phyloP scores from a whole-genome alignment of 1,140 invertebrate genomes.

The Listronotus oregonensis region DNA sequence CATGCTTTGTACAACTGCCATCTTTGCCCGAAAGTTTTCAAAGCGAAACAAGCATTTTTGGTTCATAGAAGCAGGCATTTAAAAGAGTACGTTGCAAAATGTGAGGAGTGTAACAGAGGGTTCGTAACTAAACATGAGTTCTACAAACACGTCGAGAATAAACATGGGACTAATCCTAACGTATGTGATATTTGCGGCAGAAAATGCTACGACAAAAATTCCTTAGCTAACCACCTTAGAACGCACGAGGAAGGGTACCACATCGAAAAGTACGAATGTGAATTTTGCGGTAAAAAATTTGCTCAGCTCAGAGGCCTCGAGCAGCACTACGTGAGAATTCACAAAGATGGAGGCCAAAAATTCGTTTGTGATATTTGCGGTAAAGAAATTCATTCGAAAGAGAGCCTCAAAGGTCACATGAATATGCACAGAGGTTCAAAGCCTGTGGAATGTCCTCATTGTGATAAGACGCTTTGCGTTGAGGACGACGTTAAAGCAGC shows the following conservation, averaged over 20 bases:
- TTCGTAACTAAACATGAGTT: constrained; percentile 42
- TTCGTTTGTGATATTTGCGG: constrained; percentile 46
- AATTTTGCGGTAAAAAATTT: constrained; percentile 56
- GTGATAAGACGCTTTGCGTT: constrained; percentile 39
- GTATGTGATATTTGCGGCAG: constrained; percentile 45
- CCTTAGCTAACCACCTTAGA: constrained; percentile 40
- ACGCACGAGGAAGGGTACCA: constrained; percentile 41
- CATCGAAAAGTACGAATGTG: constrained; percentile 56
- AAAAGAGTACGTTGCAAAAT: constrained; percentile 54
- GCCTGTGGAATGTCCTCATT: constrained; percentile 45
- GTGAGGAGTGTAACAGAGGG: constrained; percentile 40
- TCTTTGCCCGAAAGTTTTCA: constrained; percentile 64
- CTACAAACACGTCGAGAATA: constrained; percentile 35
- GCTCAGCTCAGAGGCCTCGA: constrained; percentile 33
- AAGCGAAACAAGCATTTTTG: constrained; percentile 67
- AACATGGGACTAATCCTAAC: constrained; percentile 36
- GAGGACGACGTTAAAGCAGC: constrained; percentile 61
- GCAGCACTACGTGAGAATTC: constrained; percentile 35
- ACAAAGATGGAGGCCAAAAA: constrained; percentile 29
- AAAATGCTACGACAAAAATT: constrained; percentile 28
- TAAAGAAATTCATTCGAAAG: constrained; percentile 31
- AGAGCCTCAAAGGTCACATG: constrained; percentile 60
- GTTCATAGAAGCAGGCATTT: constrained; percentile 68
- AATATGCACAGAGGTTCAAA: constrained; percentile 70
- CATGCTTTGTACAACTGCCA: constrained; percentile 46